phyloP scores from a whole-genome alignment of 23 tunicate genomes.

The Corella eumyota region DNA sequence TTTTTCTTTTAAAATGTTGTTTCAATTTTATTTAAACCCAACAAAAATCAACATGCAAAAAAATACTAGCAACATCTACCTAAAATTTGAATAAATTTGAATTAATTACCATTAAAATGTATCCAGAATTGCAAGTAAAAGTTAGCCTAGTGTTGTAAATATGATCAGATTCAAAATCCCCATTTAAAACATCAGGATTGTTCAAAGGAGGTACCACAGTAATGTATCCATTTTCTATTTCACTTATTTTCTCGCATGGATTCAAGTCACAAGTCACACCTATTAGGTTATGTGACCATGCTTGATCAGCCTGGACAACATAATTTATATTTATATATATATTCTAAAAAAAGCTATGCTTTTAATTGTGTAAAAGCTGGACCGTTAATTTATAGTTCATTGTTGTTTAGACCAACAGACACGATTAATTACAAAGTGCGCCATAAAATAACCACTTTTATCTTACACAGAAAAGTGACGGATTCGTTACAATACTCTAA shows the following conservation, averaged over 20 bases:
- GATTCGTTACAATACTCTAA: too few species aligned
- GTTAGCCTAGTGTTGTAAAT: constrained; percentile 13
- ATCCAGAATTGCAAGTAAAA: constrained; percentile 25
- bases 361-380: too few species aligned
- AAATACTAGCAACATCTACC: background rate
- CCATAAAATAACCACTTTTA: too few species aligned
- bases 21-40: too few species aligned
- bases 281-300: constrained; percentile 27
- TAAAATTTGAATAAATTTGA: background rate
- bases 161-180: too few species aligned
- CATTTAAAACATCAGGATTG: background rate
- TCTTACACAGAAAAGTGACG: too few species aligned
- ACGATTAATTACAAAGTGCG: too few species aligned
- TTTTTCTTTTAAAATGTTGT: too few species aligned
- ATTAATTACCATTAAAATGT: constrained; percentile 11
- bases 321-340: too few species aligned
- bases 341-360: too few species aligned
- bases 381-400: too few species aligned
- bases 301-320: constrained; percentile 20
- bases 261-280: constrained; percentile 12
- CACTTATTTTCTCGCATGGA: constrained; percentile 13
- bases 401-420: background rate
- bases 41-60: too few species aligned
- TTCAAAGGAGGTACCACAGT: constrained; percentile 16
- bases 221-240: constrained; percentile 17